Evolutionary conservation across 2,888 invertebrate species (phyloP), one percentile per base, ranked within the genome.

Genomic region (Athetis lepigone): DNA sequence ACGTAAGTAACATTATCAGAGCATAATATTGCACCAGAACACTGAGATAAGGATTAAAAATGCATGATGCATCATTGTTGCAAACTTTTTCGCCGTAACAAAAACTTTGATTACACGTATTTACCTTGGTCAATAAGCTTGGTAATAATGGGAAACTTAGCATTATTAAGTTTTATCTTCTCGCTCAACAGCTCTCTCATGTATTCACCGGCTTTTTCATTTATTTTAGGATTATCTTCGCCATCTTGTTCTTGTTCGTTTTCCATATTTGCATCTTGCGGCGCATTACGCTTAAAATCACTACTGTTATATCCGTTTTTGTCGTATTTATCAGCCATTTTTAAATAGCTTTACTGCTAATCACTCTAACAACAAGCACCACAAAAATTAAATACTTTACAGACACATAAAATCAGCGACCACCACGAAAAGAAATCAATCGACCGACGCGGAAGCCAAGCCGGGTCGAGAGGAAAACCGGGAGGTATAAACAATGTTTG

Each of bases 121-220:
- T 61, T 76, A 97, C 98, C 98, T 95, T 96, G 96, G 83, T 97
- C 97, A 78, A 98, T 95, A 42, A 98, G 95, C 74, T 96, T 96
- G 27, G 96, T 94, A 7, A 97, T 96, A 79, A 97, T 96, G 18
- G 97, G 97, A 89, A 96, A 97, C 85, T 97, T 97, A 51, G 96
- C 94, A 75, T 96, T 93, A 79, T 96, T 97, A 75, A 97, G 92
- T 75, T 96, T 96, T 63, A 96, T 95, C 88, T 97, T 97, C 85
- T 97, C 97, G 50, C 96, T 95, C 66, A 98, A 86, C 62, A 98
- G 94, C 85, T 97, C 97, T 21, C 96, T 95, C 85, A 98, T 96
- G 85, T 98, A 98, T 92, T 98, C 97, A 58, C 96, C 97, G 87
- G 97, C 97, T 92, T 97, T 97, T 87, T 97, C 97, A 76, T 96